Base-by-base conservation (phyloP, 2,113 vertebrate genomes). In the Copsychus sechellarum region DNA sequence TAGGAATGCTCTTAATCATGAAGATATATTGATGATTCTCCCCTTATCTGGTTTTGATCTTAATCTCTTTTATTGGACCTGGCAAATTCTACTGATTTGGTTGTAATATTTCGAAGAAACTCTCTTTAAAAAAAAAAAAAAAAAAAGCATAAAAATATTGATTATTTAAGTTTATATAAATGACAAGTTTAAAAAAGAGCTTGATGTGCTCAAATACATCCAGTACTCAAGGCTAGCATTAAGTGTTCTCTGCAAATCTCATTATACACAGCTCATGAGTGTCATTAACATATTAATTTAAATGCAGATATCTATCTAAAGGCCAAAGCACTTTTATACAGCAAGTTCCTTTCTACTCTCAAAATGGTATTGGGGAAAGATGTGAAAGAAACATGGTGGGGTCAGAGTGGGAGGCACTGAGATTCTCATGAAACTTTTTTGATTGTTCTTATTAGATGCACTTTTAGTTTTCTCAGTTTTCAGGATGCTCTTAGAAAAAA, bases 261-360 rank as follows among this genome's bases (percentile, higher is more conserved):
- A 83, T 96, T 85, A 58, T 82, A 69, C 93, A 64, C 82, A 81
- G 84, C 47, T 93, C 77, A 67, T 77, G 56, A 83, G 25, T 93
- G n/a, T 88, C 95, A 96, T 96, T 96, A 96, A 91, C 74, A 90
- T 81, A 86, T 84, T 96, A 78, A 95, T 96, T 96, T 92, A 91
- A 82, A 93, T 91, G 42, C 42, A 95, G 80, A 93, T 95, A 96
- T 31, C 48, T 23, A 77, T 92, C 78, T 77, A 95, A 97, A 97
- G 94, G 73, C 73, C 86, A 95, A 92, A 93, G 26, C 21, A 64
- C 43, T 97, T 97, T 96, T 81, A 92, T 95, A 93, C 53, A 67
- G 54, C 12, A 86, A 58, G 62, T 81, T 93, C 13, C 54, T 96
- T 92, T 88, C 76, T 67, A 85, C 53, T 95, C 95, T 86, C 40